Evolutionary conservation across 2,113 vertebrate species (phyloP).

Genomic region (Phalacrocorax aristotelis): DNA sequence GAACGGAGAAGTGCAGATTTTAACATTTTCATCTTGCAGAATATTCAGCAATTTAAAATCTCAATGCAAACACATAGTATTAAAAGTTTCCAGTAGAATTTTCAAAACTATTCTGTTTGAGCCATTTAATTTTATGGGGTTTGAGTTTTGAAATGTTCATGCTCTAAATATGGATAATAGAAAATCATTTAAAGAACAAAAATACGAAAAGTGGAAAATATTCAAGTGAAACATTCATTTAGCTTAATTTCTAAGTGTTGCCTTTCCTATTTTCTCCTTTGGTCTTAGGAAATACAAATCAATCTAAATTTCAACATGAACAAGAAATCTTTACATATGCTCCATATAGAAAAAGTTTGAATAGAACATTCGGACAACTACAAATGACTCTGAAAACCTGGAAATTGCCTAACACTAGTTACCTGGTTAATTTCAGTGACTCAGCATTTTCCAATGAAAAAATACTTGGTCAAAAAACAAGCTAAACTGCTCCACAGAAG

Average conservation of each 20-base stretch:
- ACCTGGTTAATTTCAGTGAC: background rate
- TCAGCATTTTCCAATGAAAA: background rate
- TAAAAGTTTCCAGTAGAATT: background rate
- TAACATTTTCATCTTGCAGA: background rate
- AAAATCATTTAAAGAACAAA: background rate
- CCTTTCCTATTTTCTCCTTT: background rate
- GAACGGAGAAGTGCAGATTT: background rate
- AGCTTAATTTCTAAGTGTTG: background rate
- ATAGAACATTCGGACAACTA: background rate
- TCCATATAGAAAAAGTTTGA: background rate
- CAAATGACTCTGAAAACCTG: background rate
- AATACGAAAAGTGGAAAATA: background rate
- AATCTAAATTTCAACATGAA: background rate
- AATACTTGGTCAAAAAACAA: background rate
- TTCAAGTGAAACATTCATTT: background rate
- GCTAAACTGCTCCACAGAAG: background rate
- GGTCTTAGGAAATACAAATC: background rate
- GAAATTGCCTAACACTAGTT: background rate
- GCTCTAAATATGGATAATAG: background rate
- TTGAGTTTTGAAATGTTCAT: background rate
- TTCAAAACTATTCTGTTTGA: background rate
- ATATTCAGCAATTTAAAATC: background rate
- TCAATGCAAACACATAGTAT: background rate
- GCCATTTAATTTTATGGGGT: background rate
- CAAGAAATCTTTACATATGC: background rate